Evolutionary conservation across 2,888 invertebrate species (phyloP).

Genomic region (Campoletis raptor): DNA sequence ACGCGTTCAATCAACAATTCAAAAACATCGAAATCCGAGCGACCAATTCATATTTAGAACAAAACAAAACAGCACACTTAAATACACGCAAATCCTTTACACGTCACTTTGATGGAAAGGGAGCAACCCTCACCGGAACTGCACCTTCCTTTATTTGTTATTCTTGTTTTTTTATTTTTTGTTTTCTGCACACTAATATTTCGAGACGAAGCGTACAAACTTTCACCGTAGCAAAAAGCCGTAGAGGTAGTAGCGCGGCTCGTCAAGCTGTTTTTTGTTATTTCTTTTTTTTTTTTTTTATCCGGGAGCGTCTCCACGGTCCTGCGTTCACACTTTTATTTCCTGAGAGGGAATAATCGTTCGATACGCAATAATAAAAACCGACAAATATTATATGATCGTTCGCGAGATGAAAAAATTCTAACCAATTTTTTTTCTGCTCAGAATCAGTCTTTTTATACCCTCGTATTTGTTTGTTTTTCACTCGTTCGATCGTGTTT

Average conservation of each 20-base stretch:
- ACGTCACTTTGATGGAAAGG: slow-evolving; percentile 9
- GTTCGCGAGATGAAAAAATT: neutral
- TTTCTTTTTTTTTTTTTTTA: neutral
- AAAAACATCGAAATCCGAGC: neutral
- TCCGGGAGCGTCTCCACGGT: neutral
- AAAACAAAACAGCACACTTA: slow-evolving; percentile 5
- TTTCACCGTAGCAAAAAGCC: neutral
- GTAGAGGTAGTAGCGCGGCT: neutral
- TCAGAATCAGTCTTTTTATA: neutral
- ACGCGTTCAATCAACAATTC: neutral
- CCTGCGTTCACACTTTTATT: neutral
- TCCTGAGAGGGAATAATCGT: neutral
- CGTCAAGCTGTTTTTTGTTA: neutral
- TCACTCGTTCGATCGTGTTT: slow-evolving; percentile 9
- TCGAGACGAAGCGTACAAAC: neutral
- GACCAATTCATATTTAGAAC: neutral
- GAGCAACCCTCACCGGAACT: neutral
- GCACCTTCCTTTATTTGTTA: neutral
- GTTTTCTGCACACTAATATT: neutral
- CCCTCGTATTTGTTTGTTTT: neutral
- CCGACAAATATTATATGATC: neutral
- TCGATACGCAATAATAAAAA: neutral
- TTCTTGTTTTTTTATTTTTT: neutral
- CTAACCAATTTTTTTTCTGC: neutral
- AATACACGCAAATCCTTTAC: slow-evolving; percentile 6